These are phyloP conservation scores for Naja naja DNA, from an alignment of 2,113 vertebrate species.

Conservation along the genomic window DNA sequence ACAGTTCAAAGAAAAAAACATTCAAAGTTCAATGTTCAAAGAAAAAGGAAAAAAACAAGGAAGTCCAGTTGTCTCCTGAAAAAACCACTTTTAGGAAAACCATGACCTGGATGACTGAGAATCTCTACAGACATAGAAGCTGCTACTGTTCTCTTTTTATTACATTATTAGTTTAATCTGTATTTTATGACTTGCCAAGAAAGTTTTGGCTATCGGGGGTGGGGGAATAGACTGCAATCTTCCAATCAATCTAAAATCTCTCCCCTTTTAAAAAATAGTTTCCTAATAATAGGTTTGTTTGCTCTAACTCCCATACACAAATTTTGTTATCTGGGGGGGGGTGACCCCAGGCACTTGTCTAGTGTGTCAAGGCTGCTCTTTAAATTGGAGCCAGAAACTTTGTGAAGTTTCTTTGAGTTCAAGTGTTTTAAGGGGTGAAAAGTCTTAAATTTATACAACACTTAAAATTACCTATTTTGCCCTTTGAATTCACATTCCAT, in stretches of 20 bases:
- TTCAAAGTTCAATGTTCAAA: too few species aligned
- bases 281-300: neutral
- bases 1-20: too few species aligned
- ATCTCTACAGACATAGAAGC: neutral
- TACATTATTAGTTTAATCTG: neutral
- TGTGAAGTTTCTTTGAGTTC: neutral
- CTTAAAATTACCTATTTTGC: neutral
- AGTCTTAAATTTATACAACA: neutral
- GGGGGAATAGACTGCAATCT: neutral
- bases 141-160: neutral
- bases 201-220: neutral
- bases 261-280: neutral
- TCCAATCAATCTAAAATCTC: neutral
- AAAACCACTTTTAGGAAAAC: too few species aligned
- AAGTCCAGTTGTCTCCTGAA: too few species aligned
- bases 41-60: too few species aligned
- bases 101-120: too few species aligned
- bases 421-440: neutral
- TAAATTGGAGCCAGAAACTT: neutral
- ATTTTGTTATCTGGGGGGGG: neutral
- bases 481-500: neutral
- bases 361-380: neutral
- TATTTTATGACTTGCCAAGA: neutral
- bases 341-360: neutral
- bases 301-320: neutral